phyloP scores from a whole-genome alignment of 2,888 invertebrate species.

The Stenurella melanura region DNA sequence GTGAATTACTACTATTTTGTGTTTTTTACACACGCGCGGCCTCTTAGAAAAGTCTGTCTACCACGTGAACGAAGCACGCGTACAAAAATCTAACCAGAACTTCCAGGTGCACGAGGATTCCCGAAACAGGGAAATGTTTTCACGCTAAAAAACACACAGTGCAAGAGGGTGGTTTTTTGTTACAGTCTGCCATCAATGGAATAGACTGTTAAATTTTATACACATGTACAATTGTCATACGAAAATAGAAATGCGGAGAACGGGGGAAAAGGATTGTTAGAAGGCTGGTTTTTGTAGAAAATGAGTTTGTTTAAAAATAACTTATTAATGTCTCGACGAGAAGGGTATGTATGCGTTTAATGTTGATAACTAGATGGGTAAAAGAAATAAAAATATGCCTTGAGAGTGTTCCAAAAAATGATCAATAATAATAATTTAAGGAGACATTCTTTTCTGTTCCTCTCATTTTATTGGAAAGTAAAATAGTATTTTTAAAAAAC shows the following conservation, averaged over 20 bases:
- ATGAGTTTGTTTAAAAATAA: constrained; percentile 24
- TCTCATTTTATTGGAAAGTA: no score
- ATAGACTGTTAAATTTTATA: constrained; percentile 51
- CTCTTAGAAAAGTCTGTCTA: constrained; percentile 28
- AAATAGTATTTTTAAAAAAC: no score
- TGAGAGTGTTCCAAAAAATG: no score
- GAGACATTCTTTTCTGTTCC: no score
- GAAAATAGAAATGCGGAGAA: constrained; percentile 50
- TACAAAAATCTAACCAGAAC: constrained; percentile 21
- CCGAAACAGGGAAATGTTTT: constrained; percentile 63
- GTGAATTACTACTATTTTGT: constrained; percentile 19
- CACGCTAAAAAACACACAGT: constrained; percentile 63
- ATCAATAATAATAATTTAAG: no score
- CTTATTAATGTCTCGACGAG: constrained; percentile 8
- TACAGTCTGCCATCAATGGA: constrained; percentile 36
- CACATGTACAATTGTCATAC: constrained; percentile 52
- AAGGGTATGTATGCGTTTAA: background rate
- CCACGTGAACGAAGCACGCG: constrained; percentile 58
- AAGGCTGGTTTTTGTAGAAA: constrained; percentile 24
- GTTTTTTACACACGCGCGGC: constrained; percentile 41
- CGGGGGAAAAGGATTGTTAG: constrained; percentile 33
- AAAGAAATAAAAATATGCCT: background rate
- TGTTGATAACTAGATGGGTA: background rate
- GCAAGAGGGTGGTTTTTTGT: constrained; percentile 64
- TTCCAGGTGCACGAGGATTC: constrained; percentile 62